These are phyloP conservation scores for Drosophila kambysellisi DNA, from an alignment of 2,888 invertebrate genomes.

Conservation along the genomic window DNA sequence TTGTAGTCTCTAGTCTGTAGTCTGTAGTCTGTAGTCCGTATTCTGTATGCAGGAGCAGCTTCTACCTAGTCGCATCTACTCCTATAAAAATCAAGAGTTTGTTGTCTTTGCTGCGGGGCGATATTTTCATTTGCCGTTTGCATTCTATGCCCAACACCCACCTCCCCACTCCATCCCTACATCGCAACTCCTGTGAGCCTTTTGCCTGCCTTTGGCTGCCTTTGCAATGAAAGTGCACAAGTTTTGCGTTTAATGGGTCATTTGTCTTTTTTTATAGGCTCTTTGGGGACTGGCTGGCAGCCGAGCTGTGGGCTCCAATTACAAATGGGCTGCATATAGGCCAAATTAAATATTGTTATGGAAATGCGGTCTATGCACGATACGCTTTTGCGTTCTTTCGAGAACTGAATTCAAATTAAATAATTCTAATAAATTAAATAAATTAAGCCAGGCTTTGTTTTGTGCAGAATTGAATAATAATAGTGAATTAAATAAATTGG, in stretches of 20 bases:
- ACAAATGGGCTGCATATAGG: slow-evolving; percentile 48
- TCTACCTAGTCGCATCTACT: slow-evolving; percentile 24
- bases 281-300: slow-evolving; percentile 10
- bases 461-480: background rate
- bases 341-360: slow-evolving; percentile 52
- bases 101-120: slow-evolving; percentile 79
- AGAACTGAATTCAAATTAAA: background rate
- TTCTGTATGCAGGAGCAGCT: slow-evolving; percentile 1
- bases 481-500: background rate
- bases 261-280: slow-evolving; percentile 78
- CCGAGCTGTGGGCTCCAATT: slow-evolving; percentile 10
- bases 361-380: slow-evolving; percentile 19
- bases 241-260: slow-evolving; percentile 79
- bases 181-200: background rate
- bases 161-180: background rate
- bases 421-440: background rate
- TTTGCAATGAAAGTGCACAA: slow-evolving; percentile 76
- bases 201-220: slow-evolving; percentile 10
- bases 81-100: slow-evolving; percentile 81
- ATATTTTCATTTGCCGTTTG: slow-evolving; percentile 72
- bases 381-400: background rate
- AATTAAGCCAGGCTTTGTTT: background rate
- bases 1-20: slow-evolving; percentile 8
- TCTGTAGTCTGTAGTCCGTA: background rate
- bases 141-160: slow-evolving; percentile 40